phyloP scores from a whole-genome alignment of 2,888 invertebrate species.

The Philonicus albiceps region DNA sequence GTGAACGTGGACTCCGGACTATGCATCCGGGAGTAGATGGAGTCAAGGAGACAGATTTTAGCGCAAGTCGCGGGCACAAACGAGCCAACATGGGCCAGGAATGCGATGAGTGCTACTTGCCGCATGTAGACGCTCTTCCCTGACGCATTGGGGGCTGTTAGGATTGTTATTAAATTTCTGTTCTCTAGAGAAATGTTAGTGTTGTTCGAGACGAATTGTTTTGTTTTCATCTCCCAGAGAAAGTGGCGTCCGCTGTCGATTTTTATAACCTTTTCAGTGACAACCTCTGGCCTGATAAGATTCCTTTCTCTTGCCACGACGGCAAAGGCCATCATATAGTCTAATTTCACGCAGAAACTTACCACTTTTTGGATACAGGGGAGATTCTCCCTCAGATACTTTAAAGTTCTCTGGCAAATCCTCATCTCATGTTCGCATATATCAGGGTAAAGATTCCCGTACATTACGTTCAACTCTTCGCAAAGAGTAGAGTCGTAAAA shows the following conservation, averaged over 20 bases:
- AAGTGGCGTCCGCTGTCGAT: conserved; percentile 55
- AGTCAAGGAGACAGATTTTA: conserved; percentile 74
- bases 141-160: conserved; percentile 90
- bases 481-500: conserved; percentile 63
- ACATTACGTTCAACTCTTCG: conserved; percentile 74
- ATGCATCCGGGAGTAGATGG: conserved; percentile 79
- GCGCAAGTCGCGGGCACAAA: conserved; percentile 85
- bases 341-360: conserved; percentile 65
- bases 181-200: conserved; percentile 49
- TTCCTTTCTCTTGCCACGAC: conserved; percentile 57
- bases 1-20: conserved; percentile 79
- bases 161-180: conserved; percentile 72
- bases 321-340: conserved; percentile 62
- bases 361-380: conserved; percentile 68
- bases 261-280: conserved; percentile 54
- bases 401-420: conserved; percentile 75
- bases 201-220: conserved; percentile 47
- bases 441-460: conserved; percentile 81
- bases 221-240: conserved; percentile 43
- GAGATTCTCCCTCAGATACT: conserved; percentile 70
- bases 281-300: conserved; percentile 60
- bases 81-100: conserved; percentile 87
- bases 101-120: conserved; percentile 81
- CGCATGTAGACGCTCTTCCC: conserved; percentile 94
- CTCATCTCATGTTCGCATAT: conserved; percentile 82